Evolutionary conservation across 2,113 vertebrate genomes (phyloP).

Genomic region (Alligator mississippiensis): DNA sequence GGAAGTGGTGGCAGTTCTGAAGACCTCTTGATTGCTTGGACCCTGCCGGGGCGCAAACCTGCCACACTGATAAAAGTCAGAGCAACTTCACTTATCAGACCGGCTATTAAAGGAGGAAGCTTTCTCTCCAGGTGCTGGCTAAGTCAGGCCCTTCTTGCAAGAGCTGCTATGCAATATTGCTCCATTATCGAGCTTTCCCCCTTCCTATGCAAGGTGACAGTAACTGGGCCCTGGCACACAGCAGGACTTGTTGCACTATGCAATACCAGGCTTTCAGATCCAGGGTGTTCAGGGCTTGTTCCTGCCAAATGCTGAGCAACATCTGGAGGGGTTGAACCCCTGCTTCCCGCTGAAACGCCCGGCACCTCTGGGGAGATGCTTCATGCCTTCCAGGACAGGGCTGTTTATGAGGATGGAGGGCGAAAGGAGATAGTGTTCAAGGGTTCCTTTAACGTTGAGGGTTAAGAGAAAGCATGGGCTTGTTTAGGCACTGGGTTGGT

Average conservation of each 20-base stretch:
- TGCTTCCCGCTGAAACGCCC: background rate
- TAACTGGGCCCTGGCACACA: background rate
- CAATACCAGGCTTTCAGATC: background rate
- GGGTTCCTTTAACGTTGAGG: background rate
- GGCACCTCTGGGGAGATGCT: background rate
- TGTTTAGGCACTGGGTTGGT: background rate
- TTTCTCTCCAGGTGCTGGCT: constrained; percentile 30
- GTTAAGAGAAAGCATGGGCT: background rate
- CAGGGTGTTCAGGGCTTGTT: background rate
- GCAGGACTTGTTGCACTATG: accelerated
- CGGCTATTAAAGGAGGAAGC: constrained; percentile 23
- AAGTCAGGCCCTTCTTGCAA: constrained; percentile 51
- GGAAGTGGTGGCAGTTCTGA: constrained; percentile 71
- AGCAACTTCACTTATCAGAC: constrained; percentile 58
- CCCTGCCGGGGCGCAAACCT: constrained; percentile 52
- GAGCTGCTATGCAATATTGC: background rate
- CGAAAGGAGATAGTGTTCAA: background rate
- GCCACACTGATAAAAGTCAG: constrained; percentile 67
- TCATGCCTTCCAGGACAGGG: background rate
- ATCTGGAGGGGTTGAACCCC: accelerated
- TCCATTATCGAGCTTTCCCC: constrained; percentile 4
- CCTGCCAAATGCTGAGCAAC: background rate
- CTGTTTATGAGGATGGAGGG: background rate
- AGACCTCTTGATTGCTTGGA: constrained; percentile 76
- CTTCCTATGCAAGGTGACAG: background rate